A percentile compares a stretch with the other conserved stretches of the same genome.
phyloP scores from a whole-genome alignment of 1,140 invertebrate species.

The Caenorhabditis briggsae region DNA sequence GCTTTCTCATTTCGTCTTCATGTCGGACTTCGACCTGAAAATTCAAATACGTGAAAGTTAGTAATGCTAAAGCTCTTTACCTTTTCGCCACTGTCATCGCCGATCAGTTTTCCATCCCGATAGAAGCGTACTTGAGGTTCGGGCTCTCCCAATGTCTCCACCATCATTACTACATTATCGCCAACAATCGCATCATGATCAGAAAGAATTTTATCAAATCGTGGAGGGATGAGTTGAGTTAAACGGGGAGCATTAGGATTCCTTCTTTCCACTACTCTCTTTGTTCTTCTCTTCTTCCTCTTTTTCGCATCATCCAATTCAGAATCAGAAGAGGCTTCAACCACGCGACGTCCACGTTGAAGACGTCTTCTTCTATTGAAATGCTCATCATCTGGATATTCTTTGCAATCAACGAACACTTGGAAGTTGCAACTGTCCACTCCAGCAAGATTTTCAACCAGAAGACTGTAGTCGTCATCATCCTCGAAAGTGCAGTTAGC shows the following conservation, averaged over 20 bases:
- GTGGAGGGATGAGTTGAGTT: constrained; percentile 56
- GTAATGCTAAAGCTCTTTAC: neutral
- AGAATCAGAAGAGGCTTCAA: constrained; percentile 18
- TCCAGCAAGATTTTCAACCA: constrained; percentile 63
- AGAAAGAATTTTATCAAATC: constrained; percentile 55
- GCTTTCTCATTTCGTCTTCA: constrained; percentile 54
- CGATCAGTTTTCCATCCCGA: constrained; percentile 52
- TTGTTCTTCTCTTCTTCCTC: constrained; percentile 53
- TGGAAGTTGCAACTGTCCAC: constrained; percentile 63
- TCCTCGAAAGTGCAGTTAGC: constrained; percentile 55
- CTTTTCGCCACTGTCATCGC: constrained; percentile 35
- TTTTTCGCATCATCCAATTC: constrained; percentile 48
- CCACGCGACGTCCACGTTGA: neutral
- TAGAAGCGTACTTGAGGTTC: constrained; percentile 61
- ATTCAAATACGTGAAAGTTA: neutral
- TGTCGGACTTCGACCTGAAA: constrained; percentile 59
- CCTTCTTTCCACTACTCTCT: constrained; percentile 51
- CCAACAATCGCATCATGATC: constrained; percentile 61
- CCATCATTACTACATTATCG: constrained; percentile 62
- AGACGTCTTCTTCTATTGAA: constrained; percentile 42
- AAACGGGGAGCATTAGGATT: constrained; percentile 55
- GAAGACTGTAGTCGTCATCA: constrained; percentile 64
- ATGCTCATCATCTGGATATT: constrained; percentile 49
- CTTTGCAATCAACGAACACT: constrained; percentile 58
- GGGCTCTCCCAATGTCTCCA: constrained; percentile 55